Evolutionary conservation across 2,113 vertebrate genomes (phyloP), one percentile per base, ranked within the genome.

Genomic region (Petrocephalus microphthalmus): DNA sequence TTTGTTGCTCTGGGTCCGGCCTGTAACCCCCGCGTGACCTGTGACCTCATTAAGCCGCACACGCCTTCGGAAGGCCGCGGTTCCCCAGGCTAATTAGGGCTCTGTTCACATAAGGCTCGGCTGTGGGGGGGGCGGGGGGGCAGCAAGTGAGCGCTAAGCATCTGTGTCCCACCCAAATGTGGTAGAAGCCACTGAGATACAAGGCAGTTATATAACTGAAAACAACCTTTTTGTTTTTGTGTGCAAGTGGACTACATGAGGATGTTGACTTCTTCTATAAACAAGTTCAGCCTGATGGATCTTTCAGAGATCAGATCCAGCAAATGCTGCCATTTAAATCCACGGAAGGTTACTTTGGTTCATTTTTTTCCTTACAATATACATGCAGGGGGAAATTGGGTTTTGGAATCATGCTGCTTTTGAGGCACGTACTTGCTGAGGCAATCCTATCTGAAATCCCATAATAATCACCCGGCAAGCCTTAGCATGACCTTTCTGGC

Each of bases 31-130:
- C 92, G 90, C 87, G 87, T 93, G 90, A 91, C 94, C 94, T 94
- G 92, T 94, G 93, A 95, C 94, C 94, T 94, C 93, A 95, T 94
- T 93, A 95, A 93, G 92, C 52, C 89, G 86, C 91, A 89, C 93
- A 93, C 93, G 91, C 89, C 89, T 92, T 94, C 94, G 94, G 93
- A 94, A 93, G 91, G 91, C 93, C 60, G 88, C 89, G 89, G 87
- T 7, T 82, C 54, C 49, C 74, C 53, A 25, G 78, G 37, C 87
- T 88, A 83, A 88, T 56, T 78, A 45, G 6, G 67, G n/a, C 49
- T 54, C 71, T 54, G 33, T 45, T 74, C 47, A 13, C 56, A 78
- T 19, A 22, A 25, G 17, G 25, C n/a, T 64, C 37, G 7, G n/a
- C n/a, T n/a, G n/a, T n/a, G n/a, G n/a, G n/a, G n/a, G 8, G 13